A percentile compares a stretch with the other conserved stretches of the same genome.
These are phyloP conservation scores for Agrotis ipsilon DNA, from an alignment of 2,888 invertebrate species.

Conservation along the genomic window DNA sequence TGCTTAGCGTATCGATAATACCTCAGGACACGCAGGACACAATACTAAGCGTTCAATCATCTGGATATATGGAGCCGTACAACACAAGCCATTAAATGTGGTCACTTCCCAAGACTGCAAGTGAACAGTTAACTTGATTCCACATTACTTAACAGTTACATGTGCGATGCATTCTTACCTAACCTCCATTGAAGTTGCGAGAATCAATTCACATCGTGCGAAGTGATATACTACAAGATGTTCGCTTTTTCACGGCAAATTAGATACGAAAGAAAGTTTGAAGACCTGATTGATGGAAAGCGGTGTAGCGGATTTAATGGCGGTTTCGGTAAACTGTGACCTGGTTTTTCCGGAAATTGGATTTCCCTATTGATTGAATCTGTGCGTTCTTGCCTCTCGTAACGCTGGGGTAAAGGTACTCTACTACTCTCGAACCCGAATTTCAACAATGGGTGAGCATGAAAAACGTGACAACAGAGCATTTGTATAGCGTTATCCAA, in stretches of 20 bases:
- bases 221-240: constrained; percentile 31
- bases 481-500: no score
- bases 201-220: constrained; percentile 48
- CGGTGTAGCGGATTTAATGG: constrained; percentile 25
- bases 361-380: constrained; percentile 9
- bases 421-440: no score
- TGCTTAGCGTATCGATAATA: no score
- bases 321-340: constrained; percentile 12
- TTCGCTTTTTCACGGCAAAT: constrained; percentile 18
- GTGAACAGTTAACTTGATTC: constrained; percentile 51
- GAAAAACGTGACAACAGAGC: no score
- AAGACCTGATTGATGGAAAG: constrained; percentile 35
- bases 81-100: neutral
- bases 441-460: no score
- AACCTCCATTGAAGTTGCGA: constrained; percentile 42
- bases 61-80: no score
- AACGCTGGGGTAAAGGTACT: no score
- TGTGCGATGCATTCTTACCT: constrained; percentile 56
- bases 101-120: constrained; percentile 9
- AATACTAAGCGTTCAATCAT: no score
- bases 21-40: no score
- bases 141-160: constrained; percentile 58
- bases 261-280: constrained; percentile 32
- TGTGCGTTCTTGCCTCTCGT: neutral
- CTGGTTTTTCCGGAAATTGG: constrained; percentile 15